A percentile compares a stretch with the other conserved stretches of the same genome.
Evolutionary conservation across 1,140 invertebrate genomes (phyloP).

Genomic region (Monomorium pharaonis): DNA sequence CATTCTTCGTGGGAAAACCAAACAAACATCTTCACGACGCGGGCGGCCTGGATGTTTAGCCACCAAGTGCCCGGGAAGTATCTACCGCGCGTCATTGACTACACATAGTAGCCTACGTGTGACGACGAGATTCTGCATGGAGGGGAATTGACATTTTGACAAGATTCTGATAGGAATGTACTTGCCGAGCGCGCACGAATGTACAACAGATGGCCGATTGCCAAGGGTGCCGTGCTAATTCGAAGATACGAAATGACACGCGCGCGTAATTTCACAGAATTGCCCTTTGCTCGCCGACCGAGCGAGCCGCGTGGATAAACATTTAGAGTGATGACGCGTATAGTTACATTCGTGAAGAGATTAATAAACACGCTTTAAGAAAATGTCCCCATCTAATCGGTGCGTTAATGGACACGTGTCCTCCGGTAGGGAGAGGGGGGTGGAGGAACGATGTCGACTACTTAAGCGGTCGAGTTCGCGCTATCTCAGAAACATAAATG

Average conservation of each 20-base stretch:
- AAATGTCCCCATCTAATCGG: background rate
- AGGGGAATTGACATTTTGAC: background rate
- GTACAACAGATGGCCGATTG: background rate
- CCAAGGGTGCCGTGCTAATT: background rate
- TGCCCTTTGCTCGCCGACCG: background rate
- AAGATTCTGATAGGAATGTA: background rate
- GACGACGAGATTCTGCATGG: background rate
- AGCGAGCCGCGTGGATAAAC: background rate
- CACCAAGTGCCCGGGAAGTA: conserved; percentile 60
- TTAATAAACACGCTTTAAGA: conserved; percentile 27
- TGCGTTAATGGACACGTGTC: background rate
- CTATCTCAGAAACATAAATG: conserved; percentile 14
- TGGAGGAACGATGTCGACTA: background rate
- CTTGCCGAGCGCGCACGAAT: background rate
- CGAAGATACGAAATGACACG: background rate
- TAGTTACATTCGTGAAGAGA: conserved; percentile 1
- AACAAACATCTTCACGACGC: conserved; percentile 80
- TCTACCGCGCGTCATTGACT: conserved; percentile 57
- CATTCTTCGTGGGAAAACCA: conserved; percentile 82
- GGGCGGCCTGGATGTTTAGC: conserved; percentile 70
- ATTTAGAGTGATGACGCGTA: background rate
- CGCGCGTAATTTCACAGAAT: background rate
- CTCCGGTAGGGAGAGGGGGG: background rate
- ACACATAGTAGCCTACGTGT: background rate
- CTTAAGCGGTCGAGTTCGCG: background rate